Evolutionary conservation across 2,113 vertebrate species (phyloP).

Genomic region (Bucco capensis): DNA sequence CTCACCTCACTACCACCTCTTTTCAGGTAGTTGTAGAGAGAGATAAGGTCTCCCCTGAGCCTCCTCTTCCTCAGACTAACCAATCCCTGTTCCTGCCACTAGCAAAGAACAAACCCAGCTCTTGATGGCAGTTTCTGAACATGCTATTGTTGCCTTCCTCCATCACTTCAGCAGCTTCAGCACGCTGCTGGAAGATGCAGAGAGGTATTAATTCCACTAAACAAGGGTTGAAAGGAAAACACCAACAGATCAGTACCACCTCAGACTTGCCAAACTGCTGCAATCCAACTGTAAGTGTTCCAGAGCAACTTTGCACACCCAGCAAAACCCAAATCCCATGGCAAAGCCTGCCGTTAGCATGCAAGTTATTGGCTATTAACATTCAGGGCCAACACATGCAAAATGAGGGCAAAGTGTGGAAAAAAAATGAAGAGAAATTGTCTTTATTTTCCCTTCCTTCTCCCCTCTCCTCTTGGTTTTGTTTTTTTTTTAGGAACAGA

Average conservation of each 20-base stretch:
- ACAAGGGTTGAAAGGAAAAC: not conserved
- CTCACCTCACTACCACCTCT: no score
- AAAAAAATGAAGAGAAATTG: not conserved
- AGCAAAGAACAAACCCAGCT: not conserved
- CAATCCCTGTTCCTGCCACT: no score
- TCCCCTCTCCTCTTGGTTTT: not conserved
- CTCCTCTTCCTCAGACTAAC: no score
- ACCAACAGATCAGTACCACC: not conserved
- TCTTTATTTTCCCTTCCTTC: not conserved
- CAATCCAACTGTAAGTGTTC: not conserved
- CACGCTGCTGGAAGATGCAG: not conserved
- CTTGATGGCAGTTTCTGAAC: not conserved
- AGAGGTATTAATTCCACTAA: not conserved
- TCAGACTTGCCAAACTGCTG: not conserved
- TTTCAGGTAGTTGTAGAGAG: no score
- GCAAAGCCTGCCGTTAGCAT: not conserved
- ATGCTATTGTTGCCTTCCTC: not conserved
- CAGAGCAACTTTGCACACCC: not conserved
- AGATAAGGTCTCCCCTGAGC: no score
- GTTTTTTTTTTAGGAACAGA: conserved; percentile 30
- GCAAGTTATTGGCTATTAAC: not conserved
- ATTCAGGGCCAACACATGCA: not conserved
- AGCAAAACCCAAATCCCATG: not conserved
- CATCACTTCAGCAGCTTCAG: not conserved
- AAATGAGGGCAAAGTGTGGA: not conserved